A percentile compares a stretch with the other conserved stretches of the same genome.
These are phyloP conservation scores for Stercorarius parasiticus DNA, from an alignment of 2,113 vertebrate species.

Conservation along the genomic window DNA sequence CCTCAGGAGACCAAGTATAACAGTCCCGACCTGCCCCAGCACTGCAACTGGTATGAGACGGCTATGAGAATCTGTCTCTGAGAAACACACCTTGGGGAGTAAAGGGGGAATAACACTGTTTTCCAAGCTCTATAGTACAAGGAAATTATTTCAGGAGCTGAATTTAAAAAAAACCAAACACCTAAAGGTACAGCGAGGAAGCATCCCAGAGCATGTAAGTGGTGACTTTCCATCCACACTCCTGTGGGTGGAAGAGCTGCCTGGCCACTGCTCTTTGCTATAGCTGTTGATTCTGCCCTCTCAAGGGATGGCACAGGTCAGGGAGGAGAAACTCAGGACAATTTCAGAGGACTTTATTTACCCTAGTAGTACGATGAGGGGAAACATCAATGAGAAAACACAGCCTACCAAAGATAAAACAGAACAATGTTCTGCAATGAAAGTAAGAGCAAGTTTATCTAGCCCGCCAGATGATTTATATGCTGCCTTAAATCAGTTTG, in stretches of 20 bases:
- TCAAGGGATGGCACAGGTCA: neutral
- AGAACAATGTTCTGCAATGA: neutral
- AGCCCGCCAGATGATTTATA: neutral
- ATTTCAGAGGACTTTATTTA: neutral
- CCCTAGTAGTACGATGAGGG: neutral
- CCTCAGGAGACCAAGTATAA: neutral
- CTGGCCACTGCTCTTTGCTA: neutral
- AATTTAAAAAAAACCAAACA: neutral
- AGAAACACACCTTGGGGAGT: neutral
- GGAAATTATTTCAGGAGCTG: neutral
- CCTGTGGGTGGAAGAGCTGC: neutral
- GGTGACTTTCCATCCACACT: neutral
- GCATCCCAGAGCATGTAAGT: neutral
- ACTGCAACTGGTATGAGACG: neutral
- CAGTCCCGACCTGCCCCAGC: neutral
- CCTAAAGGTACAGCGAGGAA: neutral
- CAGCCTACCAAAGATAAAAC: neutral
- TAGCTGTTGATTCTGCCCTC: neutral
- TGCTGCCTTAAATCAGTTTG: neutral
- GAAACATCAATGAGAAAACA: neutral
- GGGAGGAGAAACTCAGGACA: neutral
- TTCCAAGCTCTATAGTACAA: neutral
- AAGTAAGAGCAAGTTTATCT: neutral
- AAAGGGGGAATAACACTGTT: neutral
- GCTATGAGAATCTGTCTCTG: neutral